Percentiles rank a stretch among this genome's conserved stretches.
Evolutionary conservation across 2,797 vertebrate genomes (phyloP).

Genomic region (Dicrostonyx torquatus): DNA sequence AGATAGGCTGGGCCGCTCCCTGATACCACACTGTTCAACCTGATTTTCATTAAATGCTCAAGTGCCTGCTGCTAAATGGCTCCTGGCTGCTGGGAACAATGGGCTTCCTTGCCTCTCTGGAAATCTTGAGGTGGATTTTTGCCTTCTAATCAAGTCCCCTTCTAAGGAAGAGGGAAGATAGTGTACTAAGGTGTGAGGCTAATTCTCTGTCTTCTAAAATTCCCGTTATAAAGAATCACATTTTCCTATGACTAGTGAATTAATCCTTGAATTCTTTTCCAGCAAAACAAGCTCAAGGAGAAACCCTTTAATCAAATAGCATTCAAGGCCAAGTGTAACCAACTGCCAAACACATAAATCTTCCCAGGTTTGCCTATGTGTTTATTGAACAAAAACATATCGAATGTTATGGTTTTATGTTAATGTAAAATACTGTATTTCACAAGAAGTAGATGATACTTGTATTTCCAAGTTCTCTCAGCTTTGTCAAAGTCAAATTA

Average conservation of each 20-base stretch:
- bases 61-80: conserved; percentile 71
- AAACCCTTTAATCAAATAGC: conserved; percentile 63
- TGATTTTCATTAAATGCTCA: conserved; percentile 81
- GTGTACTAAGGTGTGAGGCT: conserved; percentile 11
- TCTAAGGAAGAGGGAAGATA: background rate
- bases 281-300: conserved; percentile 60
- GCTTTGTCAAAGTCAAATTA: conserved; percentile 55
- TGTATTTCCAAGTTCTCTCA: background rate
- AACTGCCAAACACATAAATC: conserved; percentile 55
- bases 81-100: conserved; percentile 63
- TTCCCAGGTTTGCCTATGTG: conserved; percentile 13
- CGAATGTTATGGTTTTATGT: background rate
- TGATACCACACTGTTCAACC: conserved; percentile 72
- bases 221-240: conserved; percentile 45
- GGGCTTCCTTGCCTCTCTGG: conserved; percentile 53
- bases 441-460: conserved; percentile 31
- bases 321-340: conserved; percentile 57
- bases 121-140: conserved; percentile 67
- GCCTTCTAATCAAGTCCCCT: conserved; percentile 66
- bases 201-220: conserved; percentile 54
- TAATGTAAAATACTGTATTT: conserved; percentile 38
- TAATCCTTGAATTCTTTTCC: conserved; percentile 49
- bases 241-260: conserved; percentile 41
- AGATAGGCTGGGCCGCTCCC: conserved; percentile 53
- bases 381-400: conserved; percentile 29